Conservation (phyloP, 2,888 invertebrate genomes). For the Tipula unca region DNA sequence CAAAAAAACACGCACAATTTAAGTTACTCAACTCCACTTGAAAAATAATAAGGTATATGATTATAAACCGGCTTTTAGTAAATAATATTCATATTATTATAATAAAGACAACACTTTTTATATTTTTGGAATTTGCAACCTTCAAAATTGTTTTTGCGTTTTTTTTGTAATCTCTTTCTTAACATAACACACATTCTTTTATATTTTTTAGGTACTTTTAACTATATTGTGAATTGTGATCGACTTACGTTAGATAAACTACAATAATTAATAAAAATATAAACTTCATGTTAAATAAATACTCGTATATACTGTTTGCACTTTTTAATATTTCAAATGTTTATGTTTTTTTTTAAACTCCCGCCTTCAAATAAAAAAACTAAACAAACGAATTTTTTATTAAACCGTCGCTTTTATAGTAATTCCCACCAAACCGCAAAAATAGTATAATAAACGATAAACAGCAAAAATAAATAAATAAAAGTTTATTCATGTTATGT, state of each 20-base stretch:
- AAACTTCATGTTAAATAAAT: not conserved
- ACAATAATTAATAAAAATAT: not conserved
- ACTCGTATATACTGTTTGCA: not conserved
- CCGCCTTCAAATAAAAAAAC: not conserved
- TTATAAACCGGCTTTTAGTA: not conserved
- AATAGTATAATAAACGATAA: not conserved
- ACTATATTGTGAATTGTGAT: not conserved
- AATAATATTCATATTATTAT: not conserved
- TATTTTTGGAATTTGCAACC: not conserved
- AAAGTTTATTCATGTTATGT: not conserved
- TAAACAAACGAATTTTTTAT: not conserved
- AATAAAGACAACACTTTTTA: not conserved
- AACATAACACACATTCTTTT: not conserved
- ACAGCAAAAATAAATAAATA: not conserved
- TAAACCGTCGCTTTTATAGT: slow-evolving; percentile 4
- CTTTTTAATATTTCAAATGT: not conserved
- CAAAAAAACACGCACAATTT: not conserved
- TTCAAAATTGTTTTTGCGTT: not conserved
- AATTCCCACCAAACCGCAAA: not conserved
- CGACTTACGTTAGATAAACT: not conserved
- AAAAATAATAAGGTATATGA: not conserved
- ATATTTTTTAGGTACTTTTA: not conserved
- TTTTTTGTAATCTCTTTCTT: not conserved
- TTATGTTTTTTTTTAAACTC: not conserved
- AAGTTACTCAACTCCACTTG: not conserved